Base-by-base conservation (phyloP, 2,888 invertebrate genomes). In the Lasioglossum leucozonium region DNA sequence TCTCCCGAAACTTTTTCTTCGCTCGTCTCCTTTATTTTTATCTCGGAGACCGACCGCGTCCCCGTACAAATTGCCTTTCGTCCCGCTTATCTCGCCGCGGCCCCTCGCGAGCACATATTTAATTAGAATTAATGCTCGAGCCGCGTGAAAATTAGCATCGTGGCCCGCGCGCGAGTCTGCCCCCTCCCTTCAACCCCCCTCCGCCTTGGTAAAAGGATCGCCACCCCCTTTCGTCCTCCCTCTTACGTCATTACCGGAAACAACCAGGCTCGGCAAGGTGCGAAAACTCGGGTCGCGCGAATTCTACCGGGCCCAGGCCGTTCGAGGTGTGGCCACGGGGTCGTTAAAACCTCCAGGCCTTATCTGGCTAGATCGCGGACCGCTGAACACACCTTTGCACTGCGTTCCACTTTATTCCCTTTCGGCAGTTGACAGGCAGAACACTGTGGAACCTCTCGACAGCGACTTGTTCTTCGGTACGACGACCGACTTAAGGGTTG, bases 101-200 rank as follows among this genome's bases (percentile, higher is more conserved):
- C 71, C 88, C 88, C 86, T 86, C 82, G 90, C 58, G 26, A 13
- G 58, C 58, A 88, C 58, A 91, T 92, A 92, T 92, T 92, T 92
- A 92, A 92, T 92, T 92, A 90, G 92, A 92, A 92, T 92, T 92
- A 92, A 92, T 92, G 92, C 91, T 87, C 90, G 89, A 85, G 81
- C 87, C 88, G 89, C 89, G 90, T 88, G 90, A 92, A 91, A 92
- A 92, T 92, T 92, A 92, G 91, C 91, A 91, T 92, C 89, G 89
- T 72, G 84, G 67, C 86, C 78, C 76, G 83, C 74, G 83, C 74
- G 81, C 88, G 74, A 72, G 73, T 69, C 77, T 47, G 30, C 34
- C 58, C 4, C 44, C 51, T 71, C 34, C 13, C 34, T 30, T 37
- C 65, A 37, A 22, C 1, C 40, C 74, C 26, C n/a, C 55, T 67